These are phyloP conservation scores for Tetranychus truncatus DNA, from an alignment of 2,888 invertebrate species.

Conservation along the genomic window DNA sequence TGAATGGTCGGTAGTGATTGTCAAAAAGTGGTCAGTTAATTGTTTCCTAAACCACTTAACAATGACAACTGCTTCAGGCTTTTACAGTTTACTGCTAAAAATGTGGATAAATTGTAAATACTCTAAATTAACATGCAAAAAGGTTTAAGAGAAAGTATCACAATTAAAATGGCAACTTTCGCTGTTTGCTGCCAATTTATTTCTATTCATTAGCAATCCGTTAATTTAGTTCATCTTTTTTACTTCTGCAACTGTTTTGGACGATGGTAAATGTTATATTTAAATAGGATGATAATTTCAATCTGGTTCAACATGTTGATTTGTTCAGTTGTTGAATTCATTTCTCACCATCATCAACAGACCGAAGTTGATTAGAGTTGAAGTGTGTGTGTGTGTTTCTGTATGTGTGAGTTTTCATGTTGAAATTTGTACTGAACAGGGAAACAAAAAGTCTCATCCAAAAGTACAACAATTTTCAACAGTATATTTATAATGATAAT, in stretches of 20 bases:
- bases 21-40: not conserved
- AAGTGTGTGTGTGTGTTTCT: not conserved
- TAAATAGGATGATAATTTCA: not conserved
- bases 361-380: not conserved
- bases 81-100: not conserved
- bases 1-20: not conserved
- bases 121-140: too few relatives aligned
- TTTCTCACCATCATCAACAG: not conserved
- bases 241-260: not conserved
- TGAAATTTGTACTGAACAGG: not conserved
- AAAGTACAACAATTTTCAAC: not conserved
- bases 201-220: too few relatives aligned
- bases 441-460: not conserved
- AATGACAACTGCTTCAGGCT: not conserved
- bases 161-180: too few relatives aligned
- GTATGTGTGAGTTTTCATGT: not conserved
- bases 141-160: too few relatives aligned
- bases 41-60: not conserved
- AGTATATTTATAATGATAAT: not conserved
- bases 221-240: too few relatives aligned
- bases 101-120: not conserved
- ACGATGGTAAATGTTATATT: not conserved
- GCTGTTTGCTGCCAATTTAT: too few relatives aligned
- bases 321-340: not conserved
- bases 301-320: not conserved